Conservation (phyloP, 2,888 invertebrate genomes). For the Maniola hyperantus region DNA sequence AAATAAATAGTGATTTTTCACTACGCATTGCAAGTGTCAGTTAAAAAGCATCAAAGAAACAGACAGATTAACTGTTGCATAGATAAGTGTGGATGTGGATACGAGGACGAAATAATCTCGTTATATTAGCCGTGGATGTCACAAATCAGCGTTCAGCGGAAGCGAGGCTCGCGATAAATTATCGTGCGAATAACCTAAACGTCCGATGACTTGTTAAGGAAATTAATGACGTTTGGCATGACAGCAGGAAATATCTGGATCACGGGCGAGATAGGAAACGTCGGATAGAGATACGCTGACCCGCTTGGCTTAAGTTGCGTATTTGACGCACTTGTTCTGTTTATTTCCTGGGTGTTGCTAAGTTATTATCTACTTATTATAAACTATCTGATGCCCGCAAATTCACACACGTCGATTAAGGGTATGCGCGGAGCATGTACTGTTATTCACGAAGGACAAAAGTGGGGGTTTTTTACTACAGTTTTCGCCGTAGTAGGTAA, state of each 20-base stretch:
- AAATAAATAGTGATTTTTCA: too few relatives aligned
- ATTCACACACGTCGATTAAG: too few relatives aligned
- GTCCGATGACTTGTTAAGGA: constrained; percentile 40
- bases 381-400: neutral
- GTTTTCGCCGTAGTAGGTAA: too few relatives aligned
- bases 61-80: neutral
- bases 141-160: constrained; percentile 55
- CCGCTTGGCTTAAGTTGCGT: constrained; percentile 29
- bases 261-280: constrained; percentile 37
- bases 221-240: constrained; percentile 39
- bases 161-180: constrained; percentile 53
- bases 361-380: neutral
- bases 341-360: constrained; percentile 22
- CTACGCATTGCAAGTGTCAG: too few relatives aligned
- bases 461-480: too few relatives aligned
- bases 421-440: too few relatives aligned
- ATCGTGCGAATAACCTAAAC: constrained; percentile 51
- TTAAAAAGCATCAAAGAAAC: neutral
- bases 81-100: neutral
- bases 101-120: constrained; percentile 48
- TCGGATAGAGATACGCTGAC: constrained; percentile 37
- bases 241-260: constrained; percentile 40
- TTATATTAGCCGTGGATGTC: constrained; percentile 38
- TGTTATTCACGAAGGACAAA: too few relatives aligned
- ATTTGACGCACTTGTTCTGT: constrained; percentile 18